Percentiles rank a stretch among this genome's conserved stretches.
These are phyloP conservation scores for Thamnophis elegans DNA, from an alignment of 2,797 vertebrate genomes.

Conservation along the genomic window DNA sequence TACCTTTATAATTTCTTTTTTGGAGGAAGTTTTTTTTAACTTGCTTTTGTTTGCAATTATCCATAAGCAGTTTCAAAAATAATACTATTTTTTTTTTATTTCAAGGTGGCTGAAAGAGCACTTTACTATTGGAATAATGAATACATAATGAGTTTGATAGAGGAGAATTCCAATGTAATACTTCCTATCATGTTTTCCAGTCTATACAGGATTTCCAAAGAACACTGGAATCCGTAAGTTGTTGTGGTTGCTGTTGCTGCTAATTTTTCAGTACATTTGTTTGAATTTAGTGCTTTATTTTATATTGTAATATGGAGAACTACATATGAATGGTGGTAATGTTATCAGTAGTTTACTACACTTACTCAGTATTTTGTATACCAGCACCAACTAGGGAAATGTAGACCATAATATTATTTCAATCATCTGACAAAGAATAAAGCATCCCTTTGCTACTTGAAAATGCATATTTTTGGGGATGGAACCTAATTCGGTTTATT, in stretches of 20 bases:
- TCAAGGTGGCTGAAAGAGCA: constrained; percentile 93
- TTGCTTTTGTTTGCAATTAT: background rate
- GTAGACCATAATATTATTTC: background rate
- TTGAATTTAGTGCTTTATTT: background rate
- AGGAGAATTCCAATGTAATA: constrained; percentile 98
- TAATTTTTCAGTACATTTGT: background rate
- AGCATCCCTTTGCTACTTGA: background rate
- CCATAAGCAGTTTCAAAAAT: background rate
- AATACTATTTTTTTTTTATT: constrained; percentile 41
- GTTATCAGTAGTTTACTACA: background rate
- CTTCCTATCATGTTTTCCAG: constrained; percentile 99
- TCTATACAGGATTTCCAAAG: constrained; percentile 99
- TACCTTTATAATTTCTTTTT: background rate
- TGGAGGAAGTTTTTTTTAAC: background rate
- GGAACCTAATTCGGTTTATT: background rate
- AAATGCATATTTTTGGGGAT: background rate
- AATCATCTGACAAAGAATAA: background rate
- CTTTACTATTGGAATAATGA: constrained; percentile 99
- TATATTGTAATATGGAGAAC: background rate
- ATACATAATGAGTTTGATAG: constrained; percentile 99
- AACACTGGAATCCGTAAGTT: constrained; percentile 99
- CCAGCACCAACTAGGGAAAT: background rate
- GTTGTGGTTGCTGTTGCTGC: constrained; percentile 3
- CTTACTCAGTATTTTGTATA: background rate
- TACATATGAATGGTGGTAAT: background rate